Conservation (phyloP, 2,797 vertebrate genomes). For the Steatocranus sp. region DNA sequence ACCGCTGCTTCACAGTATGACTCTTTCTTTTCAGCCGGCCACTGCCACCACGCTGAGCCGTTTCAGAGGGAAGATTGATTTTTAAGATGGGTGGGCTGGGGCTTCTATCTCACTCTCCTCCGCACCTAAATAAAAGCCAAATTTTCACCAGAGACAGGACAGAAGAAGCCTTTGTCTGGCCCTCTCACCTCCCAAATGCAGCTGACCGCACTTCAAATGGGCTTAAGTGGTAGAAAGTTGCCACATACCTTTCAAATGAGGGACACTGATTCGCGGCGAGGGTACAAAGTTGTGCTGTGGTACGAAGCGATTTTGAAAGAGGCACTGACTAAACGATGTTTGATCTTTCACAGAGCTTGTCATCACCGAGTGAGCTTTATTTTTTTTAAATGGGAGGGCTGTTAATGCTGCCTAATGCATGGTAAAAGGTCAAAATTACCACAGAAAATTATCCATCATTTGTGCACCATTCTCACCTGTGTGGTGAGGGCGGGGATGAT, state of each 20-base stretch:
- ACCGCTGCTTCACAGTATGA: slow-evolving; percentile 24
- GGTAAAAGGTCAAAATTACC: slow-evolving; percentile 64
- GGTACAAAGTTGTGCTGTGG: slow-evolving; percentile 14
- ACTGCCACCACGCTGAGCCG: slow-evolving; percentile 3
- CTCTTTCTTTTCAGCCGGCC: neutral
- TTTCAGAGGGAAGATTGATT: slow-evolving; percentile 1
- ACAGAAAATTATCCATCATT: slow-evolving; percentile 46
- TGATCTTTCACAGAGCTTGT: slow-evolving; percentile 49
- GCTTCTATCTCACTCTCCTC: neutral
- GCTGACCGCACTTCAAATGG: slow-evolving; percentile 66
- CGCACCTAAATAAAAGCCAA: slow-evolving; percentile 46
- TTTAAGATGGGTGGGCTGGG: slow-evolving; percentile 27
- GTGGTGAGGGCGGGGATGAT: slow-evolving; percentile 8
- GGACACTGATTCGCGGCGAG: slow-evolving; percentile 17
- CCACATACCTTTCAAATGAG: slow-evolving; percentile 56
- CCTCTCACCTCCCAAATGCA: slow-evolving; percentile 55
- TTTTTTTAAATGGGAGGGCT: slow-evolving; percentile 30
- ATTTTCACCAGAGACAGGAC: slow-evolving; percentile 47
- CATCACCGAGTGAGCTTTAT: slow-evolving; percentile 29
- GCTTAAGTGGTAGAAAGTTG: slow-evolving; percentile 57
- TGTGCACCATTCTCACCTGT: slow-evolving; percentile 46
- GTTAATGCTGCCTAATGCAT: slow-evolving; percentile 44
- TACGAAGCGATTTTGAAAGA: slow-evolving; percentile 7
- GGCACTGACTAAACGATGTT: slow-evolving; percentile 20
- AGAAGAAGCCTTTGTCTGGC: slow-evolving; percentile 67